Evolutionary conservation across 23 tunicate species (phyloP), one percentile per base, ranked within the genome.

Genomic region (Ascidia mentula): DNA sequence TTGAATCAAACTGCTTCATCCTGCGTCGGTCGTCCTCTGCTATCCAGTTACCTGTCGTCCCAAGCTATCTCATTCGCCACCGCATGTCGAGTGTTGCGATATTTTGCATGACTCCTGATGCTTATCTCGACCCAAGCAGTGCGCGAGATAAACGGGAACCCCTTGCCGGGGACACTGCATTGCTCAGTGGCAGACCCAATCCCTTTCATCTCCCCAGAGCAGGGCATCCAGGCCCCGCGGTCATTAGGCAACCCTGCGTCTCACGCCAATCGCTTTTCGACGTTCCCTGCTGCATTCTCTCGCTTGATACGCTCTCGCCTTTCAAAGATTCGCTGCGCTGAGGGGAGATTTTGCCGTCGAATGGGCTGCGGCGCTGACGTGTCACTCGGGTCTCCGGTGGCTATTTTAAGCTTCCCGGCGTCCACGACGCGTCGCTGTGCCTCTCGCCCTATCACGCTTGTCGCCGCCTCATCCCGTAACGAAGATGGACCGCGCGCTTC

Each of bases 371-470:
- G n/a, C 65, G 65, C 22, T 53, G 65, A 53, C 65, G 65, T 53
- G 65, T 53, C 65, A 53, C 65, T 53, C 65, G 65, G 65, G 65
- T 53, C 13, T 71, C n/a, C n/a, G n/a, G n/a, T 35, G 38, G 34
- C 38, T 71, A 71, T 71, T 71, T 71, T 71, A 71, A 71, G 75
- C 38, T 34, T 31, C 33, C 32, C 75, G 75, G 75, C 38, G 38
- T 71, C 75, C 37, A 71, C 75, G 37, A 35, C 65, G 65, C 65
- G 65, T 53, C 65, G 65, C 65, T 53, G 65, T 53, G 65, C 22
- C 65, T 53, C 65, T 53, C 65, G 65, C 74, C 74, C 74, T 32
- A 70, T 32, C 38, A 53, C 65, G 65, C 65, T 53, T 53, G 65
- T 53, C 65, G 65, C 65, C 65, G 65, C 65, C 65, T 53, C 65